These are phyloP conservation scores for Mirza zaza DNA, from an alignment of 2,113 vertebrate genomes.

Conservation along the genomic window DNA sequence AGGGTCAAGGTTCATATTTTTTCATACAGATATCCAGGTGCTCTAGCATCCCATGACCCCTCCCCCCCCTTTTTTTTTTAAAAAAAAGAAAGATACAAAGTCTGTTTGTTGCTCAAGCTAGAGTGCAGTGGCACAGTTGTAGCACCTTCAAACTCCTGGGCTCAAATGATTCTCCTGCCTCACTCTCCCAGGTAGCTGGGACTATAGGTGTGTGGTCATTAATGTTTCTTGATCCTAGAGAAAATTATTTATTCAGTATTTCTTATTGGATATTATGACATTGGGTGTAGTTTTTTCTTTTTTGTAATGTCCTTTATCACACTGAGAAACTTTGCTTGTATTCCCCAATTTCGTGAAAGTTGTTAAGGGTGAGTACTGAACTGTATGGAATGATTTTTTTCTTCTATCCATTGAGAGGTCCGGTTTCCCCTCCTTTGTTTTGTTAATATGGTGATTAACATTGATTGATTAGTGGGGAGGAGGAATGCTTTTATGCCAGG, in stretches of 20 bases:
- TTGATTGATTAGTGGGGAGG: not conserved
- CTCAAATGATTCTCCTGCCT: too few relatives aligned
- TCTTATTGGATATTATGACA: not conserved
- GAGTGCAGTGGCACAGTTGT: too few relatives aligned
- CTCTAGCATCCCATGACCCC: not conserved
- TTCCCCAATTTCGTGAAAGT: not conserved
- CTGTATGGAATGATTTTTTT: not conserved
- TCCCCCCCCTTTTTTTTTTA: too few relatives aligned
- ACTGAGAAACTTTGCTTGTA: not conserved
- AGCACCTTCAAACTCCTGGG: too few relatives aligned
- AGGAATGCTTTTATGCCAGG: not conserved
- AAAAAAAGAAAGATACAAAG: too few relatives aligned
- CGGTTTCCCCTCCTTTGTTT: not conserved
- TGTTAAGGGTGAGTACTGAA: not conserved
- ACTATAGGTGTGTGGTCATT: not conserved
- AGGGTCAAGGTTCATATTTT: not conserved
- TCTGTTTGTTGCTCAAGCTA: too few relatives aligned
- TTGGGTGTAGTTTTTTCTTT: not conserved
- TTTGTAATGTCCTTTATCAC: not conserved
- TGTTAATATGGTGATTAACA: not conserved
- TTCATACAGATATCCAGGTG: not conserved
- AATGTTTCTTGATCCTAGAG: not conserved
- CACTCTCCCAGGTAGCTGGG: too few relatives aligned
- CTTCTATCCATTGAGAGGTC: not conserved
- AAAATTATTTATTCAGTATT: not conserved